Conservation (phyloP, 2,113 vertebrate species). For the Prolemur simus region DNA sequence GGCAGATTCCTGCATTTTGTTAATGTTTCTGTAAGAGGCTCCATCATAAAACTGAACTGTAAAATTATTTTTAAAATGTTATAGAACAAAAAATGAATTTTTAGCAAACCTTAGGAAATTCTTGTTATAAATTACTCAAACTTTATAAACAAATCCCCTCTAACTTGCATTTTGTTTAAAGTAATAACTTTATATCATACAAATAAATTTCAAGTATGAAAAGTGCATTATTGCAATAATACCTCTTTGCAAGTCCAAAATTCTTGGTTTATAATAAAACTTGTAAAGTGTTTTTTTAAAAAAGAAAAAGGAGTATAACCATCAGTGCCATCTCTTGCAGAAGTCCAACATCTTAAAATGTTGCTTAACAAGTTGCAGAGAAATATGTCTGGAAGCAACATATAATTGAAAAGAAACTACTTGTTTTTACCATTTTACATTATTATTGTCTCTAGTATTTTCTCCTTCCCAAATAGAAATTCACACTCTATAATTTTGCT, state of each 20-base stretch:
- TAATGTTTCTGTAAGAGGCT: constrained; percentile 74
- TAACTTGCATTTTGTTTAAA: constrained; percentile 86
- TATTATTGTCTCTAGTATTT: constrained; percentile 63
- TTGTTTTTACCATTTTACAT: constrained; percentile 73
- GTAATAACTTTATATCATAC: constrained; percentile 89
- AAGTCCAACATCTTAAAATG: constrained; percentile 85
- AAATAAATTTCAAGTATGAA: constrained; percentile 98
- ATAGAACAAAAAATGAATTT: constrained; percentile 83
- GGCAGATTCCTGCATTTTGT: constrained; percentile 57
- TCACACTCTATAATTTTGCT: constrained; percentile 26
- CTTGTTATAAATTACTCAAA: constrained; percentile 90
- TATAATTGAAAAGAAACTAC: constrained; percentile 80
- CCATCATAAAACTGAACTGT: constrained; percentile 70
- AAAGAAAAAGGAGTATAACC: constrained; percentile 85
- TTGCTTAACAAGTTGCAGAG: constrained; percentile 84
- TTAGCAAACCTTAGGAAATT: constrained; percentile 88
- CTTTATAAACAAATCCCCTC: constrained; percentile 86
- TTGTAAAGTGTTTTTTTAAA: constrained; percentile 86
- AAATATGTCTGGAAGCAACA: constrained; percentile 85
- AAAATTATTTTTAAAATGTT: constrained; percentile 73
- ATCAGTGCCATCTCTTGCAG: constrained; percentile 86
- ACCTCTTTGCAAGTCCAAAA: constrained; percentile 99
- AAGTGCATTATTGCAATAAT: constrained; percentile 99
- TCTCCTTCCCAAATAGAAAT: constrained; percentile 75
- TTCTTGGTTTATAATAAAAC: constrained; percentile 98